Conservation (phyloP, 1,140 invertebrate genomes). For the Pseudomyrmex sp. region DNA sequence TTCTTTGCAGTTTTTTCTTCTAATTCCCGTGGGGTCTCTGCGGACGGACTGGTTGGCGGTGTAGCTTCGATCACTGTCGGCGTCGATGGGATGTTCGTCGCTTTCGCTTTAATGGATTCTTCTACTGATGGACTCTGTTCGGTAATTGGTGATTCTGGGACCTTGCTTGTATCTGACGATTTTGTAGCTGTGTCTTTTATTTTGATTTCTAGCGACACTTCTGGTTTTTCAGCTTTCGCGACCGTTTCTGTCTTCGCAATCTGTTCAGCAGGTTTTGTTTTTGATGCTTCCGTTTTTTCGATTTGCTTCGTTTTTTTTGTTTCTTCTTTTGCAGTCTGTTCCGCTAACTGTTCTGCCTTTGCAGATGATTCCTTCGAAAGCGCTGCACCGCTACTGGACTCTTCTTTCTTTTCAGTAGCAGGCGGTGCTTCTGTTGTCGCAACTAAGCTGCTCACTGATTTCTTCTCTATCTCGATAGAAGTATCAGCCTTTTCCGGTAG, state of each 20-base stretch:
- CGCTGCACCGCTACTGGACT: too few species aligned
- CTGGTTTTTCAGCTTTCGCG: constrained; percentile 12
- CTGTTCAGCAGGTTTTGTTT: not conserved
- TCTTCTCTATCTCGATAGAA: not conserved
- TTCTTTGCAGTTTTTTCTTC: constrained; percentile 58
- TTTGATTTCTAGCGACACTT: not conserved
- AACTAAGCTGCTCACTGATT: not conserved
- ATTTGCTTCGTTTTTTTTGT: not conserved
- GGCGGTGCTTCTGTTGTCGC: not conserved
- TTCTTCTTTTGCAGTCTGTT: not conserved
- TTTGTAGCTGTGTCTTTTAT: not conserved
- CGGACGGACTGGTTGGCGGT: constrained; percentile 77
- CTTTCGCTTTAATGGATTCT: constrained; percentile 68
- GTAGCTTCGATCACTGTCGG: constrained; percentile 78
- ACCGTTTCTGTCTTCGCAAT: not conserved
- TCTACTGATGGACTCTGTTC: constrained; percentile 1
- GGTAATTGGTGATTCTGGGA: constrained; percentile 23
- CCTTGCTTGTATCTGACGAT: constrained; percentile 23
- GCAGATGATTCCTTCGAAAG: constrained; percentile 22
- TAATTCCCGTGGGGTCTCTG: constrained; percentile 24
- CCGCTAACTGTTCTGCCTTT: not conserved
- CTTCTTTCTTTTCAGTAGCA: constrained; percentile 1
- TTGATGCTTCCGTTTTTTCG: not conserved
- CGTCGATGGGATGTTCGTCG: constrained; percentile 72
- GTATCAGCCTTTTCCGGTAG: not conserved